These are phyloP conservation scores for Sciurus carolinensis DNA, from an alignment of 2,797 vertebrate species.

Conservation along the genomic window DNA sequence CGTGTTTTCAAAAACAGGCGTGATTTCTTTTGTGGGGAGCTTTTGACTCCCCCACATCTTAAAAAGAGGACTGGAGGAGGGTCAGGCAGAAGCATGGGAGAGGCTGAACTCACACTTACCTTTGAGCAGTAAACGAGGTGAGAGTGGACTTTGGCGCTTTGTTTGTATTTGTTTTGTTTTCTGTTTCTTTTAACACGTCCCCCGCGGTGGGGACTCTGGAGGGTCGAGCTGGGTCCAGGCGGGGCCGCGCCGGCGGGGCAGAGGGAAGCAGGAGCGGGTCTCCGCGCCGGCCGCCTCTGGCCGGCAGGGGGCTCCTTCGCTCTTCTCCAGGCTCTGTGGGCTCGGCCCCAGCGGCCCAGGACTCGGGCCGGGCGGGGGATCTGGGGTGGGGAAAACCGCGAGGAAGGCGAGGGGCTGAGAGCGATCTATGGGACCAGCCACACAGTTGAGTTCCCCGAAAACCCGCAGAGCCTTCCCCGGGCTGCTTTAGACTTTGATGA, in stretches of 20 bases:
- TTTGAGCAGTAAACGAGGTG: slow-evolving; percentile 62
- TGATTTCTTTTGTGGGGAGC: not conserved
- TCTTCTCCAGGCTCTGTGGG: slow-evolving; percentile 55
- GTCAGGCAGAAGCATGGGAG: not conserved
- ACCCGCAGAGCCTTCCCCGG: not conserved
- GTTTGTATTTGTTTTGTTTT: slow-evolving; percentile 64
- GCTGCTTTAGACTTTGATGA: not conserved
- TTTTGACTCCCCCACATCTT: slow-evolving; percentile 45
- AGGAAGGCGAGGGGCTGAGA: not conserved
- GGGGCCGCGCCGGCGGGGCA: not conserved
- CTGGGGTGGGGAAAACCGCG: not conserved
- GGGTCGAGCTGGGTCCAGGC: not conserved
- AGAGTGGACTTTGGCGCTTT: slow-evolving; percentile 34
- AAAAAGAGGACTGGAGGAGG: not conserved
- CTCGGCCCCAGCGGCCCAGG: not conserved
- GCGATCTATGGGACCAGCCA: not conserved
- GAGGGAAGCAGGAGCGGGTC: not conserved
- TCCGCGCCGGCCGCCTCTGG: slow-evolving; percentile 64
- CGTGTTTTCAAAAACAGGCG: slow-evolving; percentile 66
- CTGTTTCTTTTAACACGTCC: not conserved
- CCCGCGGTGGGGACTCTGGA: not conserved
- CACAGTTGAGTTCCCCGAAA: not conserved
- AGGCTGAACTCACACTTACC: slow-evolving; percentile 77
- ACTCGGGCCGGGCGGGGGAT: not conserved
- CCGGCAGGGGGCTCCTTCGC: slow-evolving; percentile 89